A percentile compares a stretch with the other conserved stretches of the same genome.
Conservation (phyloP, 2,113 vertebrate species). For the Hippocampus mohnikei region DNA sequence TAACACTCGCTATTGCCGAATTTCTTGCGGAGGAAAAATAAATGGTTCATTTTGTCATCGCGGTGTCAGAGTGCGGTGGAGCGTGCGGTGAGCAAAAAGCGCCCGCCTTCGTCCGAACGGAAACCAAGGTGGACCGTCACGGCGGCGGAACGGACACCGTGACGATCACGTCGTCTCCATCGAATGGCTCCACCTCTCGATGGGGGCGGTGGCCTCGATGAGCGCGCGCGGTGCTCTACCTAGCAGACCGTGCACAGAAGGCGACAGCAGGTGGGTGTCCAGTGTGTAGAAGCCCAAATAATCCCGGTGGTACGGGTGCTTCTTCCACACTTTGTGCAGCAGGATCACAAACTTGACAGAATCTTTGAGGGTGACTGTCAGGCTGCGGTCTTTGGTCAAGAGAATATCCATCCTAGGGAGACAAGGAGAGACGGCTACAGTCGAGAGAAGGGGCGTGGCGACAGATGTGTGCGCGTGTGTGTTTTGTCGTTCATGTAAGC, state of each 20-base stretch:
- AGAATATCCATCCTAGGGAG: slow-evolving; percentile 77
- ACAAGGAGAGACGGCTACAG: slow-evolving; percentile 9
- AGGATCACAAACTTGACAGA: slow-evolving; percentile 84
- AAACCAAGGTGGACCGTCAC: no score
- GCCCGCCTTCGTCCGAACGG: no score
- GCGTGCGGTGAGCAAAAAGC: no score
- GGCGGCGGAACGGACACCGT: no score
- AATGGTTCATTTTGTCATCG: no score
- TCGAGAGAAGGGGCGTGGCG: background rate
- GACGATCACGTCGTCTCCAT: no score
- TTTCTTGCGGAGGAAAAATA: no score
- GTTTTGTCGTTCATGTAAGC: no score
- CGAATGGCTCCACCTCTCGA: no score
- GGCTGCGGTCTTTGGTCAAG: slow-evolving; percentile 76
- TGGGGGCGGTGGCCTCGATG: no score
- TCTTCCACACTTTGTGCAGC: slow-evolving; percentile 86
- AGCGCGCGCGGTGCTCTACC: slow-evolving; percentile 69
- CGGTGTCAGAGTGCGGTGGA: no score
- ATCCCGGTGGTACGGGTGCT: slow-evolving; percentile 81
- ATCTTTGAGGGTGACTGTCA: slow-evolving; percentile 78
- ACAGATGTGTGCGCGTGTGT: background rate
- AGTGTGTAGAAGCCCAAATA: slow-evolving; percentile 90
- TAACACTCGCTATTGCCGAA: no score
- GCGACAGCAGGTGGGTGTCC: slow-evolving; percentile 80
- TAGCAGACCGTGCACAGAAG: slow-evolving; percentile 83